Evolutionary conservation across 1,140 invertebrate genomes (phyloP).

Genomic region (Cydia fagiglandana): DNA sequence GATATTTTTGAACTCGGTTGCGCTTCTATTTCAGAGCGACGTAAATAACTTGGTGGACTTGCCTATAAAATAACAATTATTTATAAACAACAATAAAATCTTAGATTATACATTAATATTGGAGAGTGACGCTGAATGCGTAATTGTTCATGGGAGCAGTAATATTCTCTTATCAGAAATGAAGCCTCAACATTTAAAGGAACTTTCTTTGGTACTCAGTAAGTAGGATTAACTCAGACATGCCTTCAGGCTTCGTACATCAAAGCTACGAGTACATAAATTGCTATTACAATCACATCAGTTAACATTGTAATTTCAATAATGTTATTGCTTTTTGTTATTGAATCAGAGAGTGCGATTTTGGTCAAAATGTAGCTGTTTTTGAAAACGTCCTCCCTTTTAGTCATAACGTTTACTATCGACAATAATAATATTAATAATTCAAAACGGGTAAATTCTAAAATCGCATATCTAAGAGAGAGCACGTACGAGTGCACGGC

Average conservation of each 20-base stretch:
- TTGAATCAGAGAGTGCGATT: no score
- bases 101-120: background rate
- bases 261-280: background rate
- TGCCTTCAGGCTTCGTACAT: background rate
- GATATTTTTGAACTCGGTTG: constrained; percentile 36
- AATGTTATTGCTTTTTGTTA: no score
- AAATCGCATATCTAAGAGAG: no score
- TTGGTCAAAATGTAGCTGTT: no score
- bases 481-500: no score
- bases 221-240: constrained; percentile 7
- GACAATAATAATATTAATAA: no score
- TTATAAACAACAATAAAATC: background rate
- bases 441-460: no score
- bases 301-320: no score
- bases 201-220: background rate
- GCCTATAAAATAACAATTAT: background rate
- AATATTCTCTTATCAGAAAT: background rate
- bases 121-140: background rate
- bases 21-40: constrained; percentile 34
- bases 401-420: no score
- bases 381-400: no score
- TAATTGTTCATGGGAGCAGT: background rate
- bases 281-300: background rate
- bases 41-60: constrained; percentile 15
- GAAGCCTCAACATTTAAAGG: background rate